Percentiles rank a stretch among this genome's conserved stretches.
These are phyloP conservation scores for Meganola albula DNA, from an alignment of 2,888 invertebrate genomes.

Conservation along the genomic window DNA sequence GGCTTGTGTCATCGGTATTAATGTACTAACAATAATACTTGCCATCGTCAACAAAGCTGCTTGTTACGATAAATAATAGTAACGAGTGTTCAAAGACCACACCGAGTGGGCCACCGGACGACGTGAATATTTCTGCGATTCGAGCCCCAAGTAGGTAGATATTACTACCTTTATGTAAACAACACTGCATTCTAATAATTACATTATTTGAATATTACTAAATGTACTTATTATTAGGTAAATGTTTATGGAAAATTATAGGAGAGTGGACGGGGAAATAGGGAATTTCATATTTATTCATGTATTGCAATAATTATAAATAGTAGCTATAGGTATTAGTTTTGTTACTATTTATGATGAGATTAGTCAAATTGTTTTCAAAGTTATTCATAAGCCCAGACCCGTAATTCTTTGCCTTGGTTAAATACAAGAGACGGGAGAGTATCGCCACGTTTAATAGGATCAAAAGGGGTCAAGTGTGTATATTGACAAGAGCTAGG, in stretches of 20 bases:
- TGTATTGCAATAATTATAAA: no score
- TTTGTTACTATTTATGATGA: no score
- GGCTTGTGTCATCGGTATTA: constrained; percentile 74
- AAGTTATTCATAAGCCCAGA: constrained; percentile 15
- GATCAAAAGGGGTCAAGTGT: constrained; percentile 78
- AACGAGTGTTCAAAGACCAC: constrained; percentile 63
- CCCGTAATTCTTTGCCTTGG: constrained; percentile 21
- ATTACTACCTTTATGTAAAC: no score
- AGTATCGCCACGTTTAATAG: constrained; percentile 69
- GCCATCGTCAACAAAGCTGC: constrained; percentile 64
- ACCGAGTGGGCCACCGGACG: constrained; percentile 45
- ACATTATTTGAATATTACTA: no score
- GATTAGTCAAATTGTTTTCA: constrained; percentile 1
- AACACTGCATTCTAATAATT: no score
- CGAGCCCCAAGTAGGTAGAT: no score
- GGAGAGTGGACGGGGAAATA: no score
- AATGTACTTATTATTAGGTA: no score
- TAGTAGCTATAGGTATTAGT: no score
- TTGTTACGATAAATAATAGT: constrained; percentile 58
- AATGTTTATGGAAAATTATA: no score
- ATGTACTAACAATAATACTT: constrained; percentile 68
- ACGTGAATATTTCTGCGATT: constrained; percentile 19
- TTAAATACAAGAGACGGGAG: constrained; percentile 33
- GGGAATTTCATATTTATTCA: no score
- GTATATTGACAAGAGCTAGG: constrained; percentile 74